Evolutionary conservation across 2,888 invertebrate genomes (phyloP).

Genomic region (Teleiodes luculella): DNA sequence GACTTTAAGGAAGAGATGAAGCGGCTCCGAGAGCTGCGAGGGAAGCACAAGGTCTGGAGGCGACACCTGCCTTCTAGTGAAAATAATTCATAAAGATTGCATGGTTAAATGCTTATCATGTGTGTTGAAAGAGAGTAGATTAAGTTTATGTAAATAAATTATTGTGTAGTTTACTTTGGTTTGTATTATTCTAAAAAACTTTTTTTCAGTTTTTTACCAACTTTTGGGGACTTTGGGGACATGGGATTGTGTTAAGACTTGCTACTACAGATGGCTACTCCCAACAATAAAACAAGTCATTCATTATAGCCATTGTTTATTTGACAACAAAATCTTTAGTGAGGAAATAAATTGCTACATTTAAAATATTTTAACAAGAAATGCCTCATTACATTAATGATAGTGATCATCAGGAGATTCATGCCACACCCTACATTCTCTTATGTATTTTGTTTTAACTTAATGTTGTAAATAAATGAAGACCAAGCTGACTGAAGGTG

Average conservation of each 20-base stretch:
- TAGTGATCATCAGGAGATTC: not conserved
- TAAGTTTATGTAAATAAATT: too few relatives aligned
- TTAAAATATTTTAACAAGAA: slow-evolving; percentile 70
- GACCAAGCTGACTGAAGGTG: too few relatives aligned
- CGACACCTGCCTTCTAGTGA: slow-evolving; percentile 51
- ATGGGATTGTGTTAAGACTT: too few relatives aligned
- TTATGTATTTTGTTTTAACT: not conserved
- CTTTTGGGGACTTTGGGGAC: too few relatives aligned
- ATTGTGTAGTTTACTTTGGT: too few relatives aligned
- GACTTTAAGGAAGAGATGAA: slow-evolving; percentile 94
- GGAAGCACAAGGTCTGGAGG: slow-evolving; percentile 81
- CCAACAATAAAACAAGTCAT: not conserved
- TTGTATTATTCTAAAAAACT: too few relatives aligned
- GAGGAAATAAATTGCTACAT: slow-evolving; percentile 73
- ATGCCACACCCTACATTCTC: too few relatives aligned
- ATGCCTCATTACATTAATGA: slow-evolving; percentile 40
- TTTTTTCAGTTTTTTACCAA: too few relatives aligned
- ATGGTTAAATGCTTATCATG: too few relatives aligned
- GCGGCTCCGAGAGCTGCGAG: slow-evolving; percentile 85
- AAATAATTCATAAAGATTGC: not conserved
- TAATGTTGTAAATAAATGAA: not conserved
- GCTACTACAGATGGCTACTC: too few relatives aligned
- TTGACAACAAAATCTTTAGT: slow-evolving; percentile 74
- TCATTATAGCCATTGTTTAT: slow-evolving; percentile 62
- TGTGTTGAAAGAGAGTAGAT: too few relatives aligned